Base-by-base conservation (phyloP, 1,140 invertebrate genomes). In the Tetraneura akinire region DNA sequence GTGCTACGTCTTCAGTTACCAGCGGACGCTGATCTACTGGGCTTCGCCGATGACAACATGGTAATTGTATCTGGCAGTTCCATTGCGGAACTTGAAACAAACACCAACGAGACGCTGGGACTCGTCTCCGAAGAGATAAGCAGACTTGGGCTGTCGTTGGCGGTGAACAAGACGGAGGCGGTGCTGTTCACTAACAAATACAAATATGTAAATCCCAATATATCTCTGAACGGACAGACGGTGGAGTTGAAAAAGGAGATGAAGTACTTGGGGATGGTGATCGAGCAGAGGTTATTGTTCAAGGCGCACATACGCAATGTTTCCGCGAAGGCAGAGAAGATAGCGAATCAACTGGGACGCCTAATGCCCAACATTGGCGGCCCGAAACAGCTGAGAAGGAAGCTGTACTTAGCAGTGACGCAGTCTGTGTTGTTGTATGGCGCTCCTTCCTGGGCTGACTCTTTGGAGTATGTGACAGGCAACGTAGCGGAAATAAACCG, bases 401-500 rank as follows among this genome's bases (percentile, higher is more conserved):
- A 13, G 26, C 26, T 62, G 26, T 26, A 26, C 3, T 1, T 62
- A 14, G 26, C 13, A 23, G 60, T 62, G 60, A 26, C 14, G 4
- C 21, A 62, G 13, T 62, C 60, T 29, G 66, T 37, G 32, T 37
- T 80, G n/a, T 55, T 80, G 29, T 80, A 80, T 37, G 78, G 49
- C 18, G 78, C 78, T 16, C n/a, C 78, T 21, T 55, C 64, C 13
- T 80, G 57, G 57, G 57, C 51, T 3, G 3, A 18, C 18, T 6
- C 16, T 4, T 5, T 80, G 16, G 55, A 51, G n/a, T 32, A 42
- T 9, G 64, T 16, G 14, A 2, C 14, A 2, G 42, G 57, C 21
- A 62, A 62, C 26, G 60, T 32, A 32, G 45, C 47, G 32, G 1
- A 47, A 23, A 29, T 80, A 37, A 21, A 32, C 16, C 21, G 32